A percentile compares a stretch with the other conserved stretches of the same genome.
Evolutionary conservation across 2,888 invertebrate genomes (phyloP).

Genomic region (Caenorhabditis doughertyi): DNA sequence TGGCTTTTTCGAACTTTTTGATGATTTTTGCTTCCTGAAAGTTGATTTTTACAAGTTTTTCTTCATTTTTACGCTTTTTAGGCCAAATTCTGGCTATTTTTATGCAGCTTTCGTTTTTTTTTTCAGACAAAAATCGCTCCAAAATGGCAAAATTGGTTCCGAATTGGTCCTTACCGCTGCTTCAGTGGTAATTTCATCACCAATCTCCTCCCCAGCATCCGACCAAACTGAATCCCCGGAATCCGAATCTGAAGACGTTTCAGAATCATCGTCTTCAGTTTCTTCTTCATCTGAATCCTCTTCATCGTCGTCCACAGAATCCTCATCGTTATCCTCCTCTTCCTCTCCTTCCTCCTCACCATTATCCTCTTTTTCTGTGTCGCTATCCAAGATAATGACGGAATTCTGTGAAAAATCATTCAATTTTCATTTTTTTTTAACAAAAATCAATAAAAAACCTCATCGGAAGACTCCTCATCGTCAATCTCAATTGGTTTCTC

Average conservation of each 20-base stretch:
- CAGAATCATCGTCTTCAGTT: conserved; percentile 26
- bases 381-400: conserved; percentile 53
- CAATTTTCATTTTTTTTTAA: neutral
- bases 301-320: conserved; percentile 10
- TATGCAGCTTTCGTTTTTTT: too few species aligned
- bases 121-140: too few species aligned
- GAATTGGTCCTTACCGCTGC: conserved; percentile 36
- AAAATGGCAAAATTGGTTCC: too few species aligned
- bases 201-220: conserved; percentile 52
- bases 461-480: conserved; percentile 60
- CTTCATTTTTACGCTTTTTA: neutral
- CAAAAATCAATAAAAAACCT: conserved; percentile 24
- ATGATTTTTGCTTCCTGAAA: conserved; percentile 69
- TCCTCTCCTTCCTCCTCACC: conserved; percentile 56
- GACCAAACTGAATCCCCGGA: conserved; percentile 67
- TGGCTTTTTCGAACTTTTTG: conserved; percentile 60
- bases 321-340: conserved; percentile 38
- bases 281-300: conserved; percentile 44
- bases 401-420: conserved; percentile 28
- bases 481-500: conserved; percentile 32
- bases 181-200: conserved; percentile 51
- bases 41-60: neutral
- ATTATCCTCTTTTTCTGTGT: conserved; percentile 48
- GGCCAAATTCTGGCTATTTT: too few species aligned
- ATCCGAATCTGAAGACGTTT: conserved; percentile 53